Evolutionary conservation across 2,113 vertebrate species (phyloP), one percentile per base, ranked within the genome.

Genomic region (Abramis brama): DNA sequence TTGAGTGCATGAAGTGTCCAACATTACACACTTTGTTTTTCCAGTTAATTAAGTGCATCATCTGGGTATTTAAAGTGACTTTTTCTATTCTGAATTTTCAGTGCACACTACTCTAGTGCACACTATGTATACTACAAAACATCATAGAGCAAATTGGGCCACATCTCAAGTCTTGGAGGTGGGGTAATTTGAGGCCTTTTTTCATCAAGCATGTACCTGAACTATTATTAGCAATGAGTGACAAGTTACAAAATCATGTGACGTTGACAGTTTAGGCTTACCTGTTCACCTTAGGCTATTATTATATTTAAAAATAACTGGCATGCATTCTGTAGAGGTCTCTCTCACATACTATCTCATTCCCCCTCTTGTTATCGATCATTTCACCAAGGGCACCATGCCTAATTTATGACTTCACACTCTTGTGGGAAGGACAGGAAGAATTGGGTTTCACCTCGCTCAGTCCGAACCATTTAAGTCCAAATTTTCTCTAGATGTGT

Each of bases 351-450:
- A 25, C n/a, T 78, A 25, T 79, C 36, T 64, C 52, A 64, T n/a
- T 80, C 30, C 33, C 43, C 55, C 19, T 52, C 36, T 50, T 78
- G 50, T 30, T 66, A 33, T 71, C 27, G 66, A 68, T 60, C 27
- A 45, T 86, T 84, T 82, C 73, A 60, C 66, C 47, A 52, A 89
- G 86, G 59, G 57, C 79, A 71, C 62, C 80, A 66, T 85, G 50
- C 82, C 74, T 88, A 76, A 88, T 88, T 83, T 87, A 87, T 79
- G 83, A 85, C 79, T 83, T 82, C n/a, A 83, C 87, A 81, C 84
- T 86, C 77, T 77, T 27, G 36, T 52, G 45, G 77, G 74, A 66
- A 80, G 6, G 78, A 85, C 70, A 23, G 60, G 21, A 86, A 81
- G 77, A 81, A 74, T 77, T 70, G 25, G 57, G 68, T 84, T 86